Evolutionary conservation across 2,797 vertebrate species (phyloP).

Genomic region (Discoglossus pictus): DNA sequence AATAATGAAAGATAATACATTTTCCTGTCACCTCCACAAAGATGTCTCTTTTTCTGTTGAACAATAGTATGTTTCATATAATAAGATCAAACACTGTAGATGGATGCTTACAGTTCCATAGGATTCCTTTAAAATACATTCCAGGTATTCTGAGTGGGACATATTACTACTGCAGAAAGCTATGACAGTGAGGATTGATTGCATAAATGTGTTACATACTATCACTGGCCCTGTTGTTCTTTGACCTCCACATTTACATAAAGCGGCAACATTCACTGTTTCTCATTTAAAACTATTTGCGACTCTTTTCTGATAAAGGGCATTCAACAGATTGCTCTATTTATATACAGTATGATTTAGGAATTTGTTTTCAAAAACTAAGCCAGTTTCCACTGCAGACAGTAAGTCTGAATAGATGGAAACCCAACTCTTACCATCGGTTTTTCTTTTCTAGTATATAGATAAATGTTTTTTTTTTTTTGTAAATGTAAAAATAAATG

Average conservation of each 20-base stretch:
- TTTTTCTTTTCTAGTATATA: too few species aligned
- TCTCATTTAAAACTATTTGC: constrained; percentile 4
- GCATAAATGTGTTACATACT: constrained; percentile 11
- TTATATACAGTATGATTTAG: constrained; percentile 16
- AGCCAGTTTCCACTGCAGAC: too few species aligned
- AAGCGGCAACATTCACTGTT: not conserved
- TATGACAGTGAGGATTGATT: constrained; percentile 38
- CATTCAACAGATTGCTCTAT: constrained; percentile 24
- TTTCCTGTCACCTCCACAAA: constrained; percentile 26
- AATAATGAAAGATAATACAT: constrained; percentile 24
- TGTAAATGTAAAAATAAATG: too few species aligned
- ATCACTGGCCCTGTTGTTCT: not conserved
- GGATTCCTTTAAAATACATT: constrained; percentile 23
- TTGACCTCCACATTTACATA: constrained; percentile 8
- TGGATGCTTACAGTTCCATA: not conserved
- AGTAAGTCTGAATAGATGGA: too few species aligned
- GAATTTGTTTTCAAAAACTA: too few species aligned
- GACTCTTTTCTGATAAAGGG: not conserved
- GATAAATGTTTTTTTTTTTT: too few species aligned
- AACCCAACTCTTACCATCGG: too few species aligned
- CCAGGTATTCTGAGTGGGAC: constrained; percentile 34
- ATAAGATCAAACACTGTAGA: constrained; percentile 38
- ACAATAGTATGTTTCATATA: constrained; percentile 40
- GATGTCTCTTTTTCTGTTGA: constrained; percentile 14
- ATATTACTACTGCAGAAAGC: constrained; percentile 23